Evolutionary conservation across 2,888 invertebrate genomes (phyloP).

Genomic region (Taenaris catops): DNA sequence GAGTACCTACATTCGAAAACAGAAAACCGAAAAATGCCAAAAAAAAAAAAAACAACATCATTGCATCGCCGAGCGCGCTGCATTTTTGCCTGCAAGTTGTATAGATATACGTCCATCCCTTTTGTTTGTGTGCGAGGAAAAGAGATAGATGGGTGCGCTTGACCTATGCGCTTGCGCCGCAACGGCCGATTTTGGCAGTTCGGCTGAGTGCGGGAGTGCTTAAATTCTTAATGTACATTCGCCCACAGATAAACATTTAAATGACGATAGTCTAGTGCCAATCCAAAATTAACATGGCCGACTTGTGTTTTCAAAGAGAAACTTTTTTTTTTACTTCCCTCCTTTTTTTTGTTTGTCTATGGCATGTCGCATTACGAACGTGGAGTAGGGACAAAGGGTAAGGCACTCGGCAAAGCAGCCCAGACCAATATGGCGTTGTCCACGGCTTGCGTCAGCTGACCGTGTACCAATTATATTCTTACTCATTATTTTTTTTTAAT

Average conservation of each 20-base stretch:
- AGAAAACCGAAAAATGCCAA: conserved; percentile 25
- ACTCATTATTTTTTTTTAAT: no score
- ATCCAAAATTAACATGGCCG: no score
- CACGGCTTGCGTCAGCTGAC: no score
- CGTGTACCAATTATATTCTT: no score
- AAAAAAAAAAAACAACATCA: conserved; percentile 36
- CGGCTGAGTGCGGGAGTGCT: conserved; percentile 29
- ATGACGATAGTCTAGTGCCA: no score
- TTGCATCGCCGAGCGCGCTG: conserved; percentile 43
- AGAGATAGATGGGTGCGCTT: conserved; percentile 43
- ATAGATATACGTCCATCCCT: conserved; percentile 34
- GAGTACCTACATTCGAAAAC: conserved; percentile 23
- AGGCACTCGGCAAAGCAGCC: no score
- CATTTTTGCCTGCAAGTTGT: conserved; percentile 49
- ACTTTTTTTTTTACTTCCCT: no score
- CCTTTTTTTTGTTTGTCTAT: no score
- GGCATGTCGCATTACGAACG: no score
- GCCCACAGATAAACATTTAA: conserved; percentile 3
- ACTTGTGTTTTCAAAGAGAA: no score
- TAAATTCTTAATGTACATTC: conserved; percentile 27
- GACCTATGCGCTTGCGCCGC: conserved; percentile 54
- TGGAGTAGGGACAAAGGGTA: no score
- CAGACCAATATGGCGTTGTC: no score
- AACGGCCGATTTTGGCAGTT: conserved; percentile 53
- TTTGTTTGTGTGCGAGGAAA: conserved; percentile 29